A percentile compares a stretch with the other conserved stretches of the same genome.
Conservation (phyloP, 1,140 invertebrate species). For the Heliconius melpomene region DNA sequence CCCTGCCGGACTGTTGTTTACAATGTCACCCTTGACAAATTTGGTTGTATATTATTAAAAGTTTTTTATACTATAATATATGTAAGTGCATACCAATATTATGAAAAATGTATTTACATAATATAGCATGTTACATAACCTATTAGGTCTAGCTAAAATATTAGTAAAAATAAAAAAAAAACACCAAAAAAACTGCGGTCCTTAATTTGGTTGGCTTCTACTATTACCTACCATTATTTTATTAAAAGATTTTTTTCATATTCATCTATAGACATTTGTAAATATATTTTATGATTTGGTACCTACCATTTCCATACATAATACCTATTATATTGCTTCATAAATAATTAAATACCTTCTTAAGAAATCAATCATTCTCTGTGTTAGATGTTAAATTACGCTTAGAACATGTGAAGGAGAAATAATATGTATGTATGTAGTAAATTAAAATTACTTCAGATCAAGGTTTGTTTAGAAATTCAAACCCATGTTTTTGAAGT, state of each 20-base stretch:
- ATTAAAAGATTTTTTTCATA: not conserved
- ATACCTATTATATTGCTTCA: no score
- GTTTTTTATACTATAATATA: not conserved
- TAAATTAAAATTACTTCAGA: not conserved
- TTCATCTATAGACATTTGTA: not conserved
- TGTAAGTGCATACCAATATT: not conserved
- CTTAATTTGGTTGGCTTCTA: no score
- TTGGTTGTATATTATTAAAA: not conserved
- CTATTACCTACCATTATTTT: not conserved
- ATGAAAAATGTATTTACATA: not conserved
- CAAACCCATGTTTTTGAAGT: not conserved
- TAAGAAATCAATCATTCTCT: not conserved
- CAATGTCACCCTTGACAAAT: constrained; percentile 41
- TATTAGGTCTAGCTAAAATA: no score
- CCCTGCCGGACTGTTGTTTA: constrained; percentile 27
- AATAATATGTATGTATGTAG: not conserved
- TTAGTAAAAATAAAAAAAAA: no score
- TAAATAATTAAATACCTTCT: not conserved
- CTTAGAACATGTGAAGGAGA: not conserved
- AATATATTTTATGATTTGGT: no score
- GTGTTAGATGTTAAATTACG: not conserved
- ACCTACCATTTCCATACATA: no score
- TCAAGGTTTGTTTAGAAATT: not conserved
- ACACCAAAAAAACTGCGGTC: no score
- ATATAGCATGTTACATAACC: not conserved